A percentile compares a stretch with the other conserved stretches of the same genome.
phyloP scores from a whole-genome alignment of 2,797 vertebrate genomes.

The Scleropages formosus region DNA sequence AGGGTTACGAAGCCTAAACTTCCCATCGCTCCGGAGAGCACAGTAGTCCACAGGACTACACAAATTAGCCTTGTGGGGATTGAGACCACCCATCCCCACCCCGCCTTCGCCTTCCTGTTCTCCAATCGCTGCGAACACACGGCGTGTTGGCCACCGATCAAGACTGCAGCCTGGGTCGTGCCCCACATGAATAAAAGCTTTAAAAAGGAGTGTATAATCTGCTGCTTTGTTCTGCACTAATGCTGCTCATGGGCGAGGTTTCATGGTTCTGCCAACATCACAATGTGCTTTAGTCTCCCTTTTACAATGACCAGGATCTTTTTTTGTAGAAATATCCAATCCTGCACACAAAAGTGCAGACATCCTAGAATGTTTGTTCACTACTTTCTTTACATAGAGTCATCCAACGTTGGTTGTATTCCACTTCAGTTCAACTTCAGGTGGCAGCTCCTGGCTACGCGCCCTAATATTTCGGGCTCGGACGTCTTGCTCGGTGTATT shows the following conservation, averaged over 20 bases:
- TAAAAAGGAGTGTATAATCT: constrained; percentile 16
- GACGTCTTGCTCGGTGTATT: neutral
- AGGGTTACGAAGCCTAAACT: constrained; percentile 1
- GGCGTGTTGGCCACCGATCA: constrained; percentile 5
- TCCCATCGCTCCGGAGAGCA: neutral
- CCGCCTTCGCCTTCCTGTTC: neutral
- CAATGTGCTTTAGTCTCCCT: neutral
- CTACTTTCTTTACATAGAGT: constrained; percentile 1
- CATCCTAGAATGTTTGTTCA: neutral
- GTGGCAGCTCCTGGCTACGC: neutral
- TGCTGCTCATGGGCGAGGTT: constrained; percentile 14
- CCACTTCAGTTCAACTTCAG: constrained; percentile 10
- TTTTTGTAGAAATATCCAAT: neutral
- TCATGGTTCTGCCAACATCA: neutral
- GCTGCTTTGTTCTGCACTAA: constrained; percentile 18
- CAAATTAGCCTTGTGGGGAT: constrained; percentile 14
- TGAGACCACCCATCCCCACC: constrained; percentile 18
- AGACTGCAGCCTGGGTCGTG: neutral
- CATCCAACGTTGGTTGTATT: neutral
- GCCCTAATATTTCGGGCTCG: neutral
- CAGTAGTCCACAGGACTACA: neutral
- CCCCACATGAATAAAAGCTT: constrained; percentile 10
- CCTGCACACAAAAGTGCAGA: neutral
- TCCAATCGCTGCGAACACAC: neutral
- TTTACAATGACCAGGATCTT: neutral